Base-by-base conservation (phyloP, 2,113 vertebrate species). In the Chroicocephalus ridibundus region DNA sequence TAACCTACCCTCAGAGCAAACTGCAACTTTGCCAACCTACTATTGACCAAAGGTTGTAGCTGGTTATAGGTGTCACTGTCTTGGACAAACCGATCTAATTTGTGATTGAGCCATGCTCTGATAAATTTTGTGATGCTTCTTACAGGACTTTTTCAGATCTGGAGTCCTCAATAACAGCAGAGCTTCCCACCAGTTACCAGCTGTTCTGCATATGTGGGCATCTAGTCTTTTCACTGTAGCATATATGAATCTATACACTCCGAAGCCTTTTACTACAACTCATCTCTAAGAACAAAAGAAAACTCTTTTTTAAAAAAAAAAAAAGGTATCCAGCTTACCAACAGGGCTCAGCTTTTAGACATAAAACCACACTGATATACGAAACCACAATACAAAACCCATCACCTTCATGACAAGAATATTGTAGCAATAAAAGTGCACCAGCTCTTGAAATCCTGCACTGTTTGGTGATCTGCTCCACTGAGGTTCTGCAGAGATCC, bases 391-490 rank as follows among this genome's bases (percentile, higher is more conserved):
- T 13, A 66, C 66, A 81, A 93, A 92, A 0, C 83, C 88, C 94
- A 69, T 62, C 89, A 92, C 86, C 75, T 91, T 79, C 64, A 44
- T 16, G 87, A 93, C 83, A 96, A 90, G 81, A 71, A 86, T 83
- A 91, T 78, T 93, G 52, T 19, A 80, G 94, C 62, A 87, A 95
- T 96, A 96, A 93, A 96, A 96, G 58, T 80, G 49, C 71, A 84
- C 57, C 83, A 94, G 77, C 62, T 97, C 88, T 93, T 97, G 93
- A 97, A 97, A 95, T 79, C 78, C 95, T 97, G 95, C 62, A 81
- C 86, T 93, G 55, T 44, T 92, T 91, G 83, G 90, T 93, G 93
- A 97, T 84, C 93, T 96, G 94, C 95, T 96, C 78, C 89, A 94
- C 83, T 72, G 74, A 87, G 84, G 88, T 89, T 92, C 96, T 78